phyloP scores from a whole-genome alignment of 2,888 invertebrate species.

The Lucinisca nassula region DNA sequence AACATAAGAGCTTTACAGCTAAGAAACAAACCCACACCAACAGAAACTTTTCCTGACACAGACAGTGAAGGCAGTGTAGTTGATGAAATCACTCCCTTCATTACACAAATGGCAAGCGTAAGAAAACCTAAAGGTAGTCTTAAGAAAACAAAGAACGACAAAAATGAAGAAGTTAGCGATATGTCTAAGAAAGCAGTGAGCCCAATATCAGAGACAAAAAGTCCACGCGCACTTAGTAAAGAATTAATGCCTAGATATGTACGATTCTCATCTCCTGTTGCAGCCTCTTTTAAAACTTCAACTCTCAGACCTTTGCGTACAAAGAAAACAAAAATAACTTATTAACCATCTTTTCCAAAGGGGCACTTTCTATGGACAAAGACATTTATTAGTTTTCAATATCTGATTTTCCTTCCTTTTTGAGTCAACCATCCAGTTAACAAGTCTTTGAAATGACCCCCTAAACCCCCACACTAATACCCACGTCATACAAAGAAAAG shows the following conservation, averaged over 20 bases:
- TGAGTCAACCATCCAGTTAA: too few species aligned
- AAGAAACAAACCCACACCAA: constrained; percentile 24
- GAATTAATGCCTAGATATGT: not conserved
- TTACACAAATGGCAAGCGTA: constrained; percentile 75
- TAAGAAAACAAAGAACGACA: not conserved
- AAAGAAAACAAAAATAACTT: not conserved
- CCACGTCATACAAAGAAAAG: too few species aligned
- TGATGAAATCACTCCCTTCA: constrained; percentile 71
- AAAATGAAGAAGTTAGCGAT: not conserved
- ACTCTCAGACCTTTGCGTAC: not conserved
- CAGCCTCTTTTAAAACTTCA: not conserved
- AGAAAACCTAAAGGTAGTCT: constrained; percentile 29
- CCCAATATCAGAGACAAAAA: not conserved
- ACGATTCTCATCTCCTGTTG: not conserved
- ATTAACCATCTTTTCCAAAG: too few species aligned
- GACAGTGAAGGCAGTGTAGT: constrained; percentile 62
- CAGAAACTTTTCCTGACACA: not conserved
- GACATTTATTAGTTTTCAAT: too few species aligned
- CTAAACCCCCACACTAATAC: too few species aligned
- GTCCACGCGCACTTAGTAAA: not conserved
- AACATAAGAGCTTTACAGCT: not conserved
- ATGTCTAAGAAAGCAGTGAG: not conserved
- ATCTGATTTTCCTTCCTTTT: too few species aligned
- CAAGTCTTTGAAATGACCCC: too few species aligned
- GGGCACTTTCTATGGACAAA: not conserved